Conservation (phyloP, 2,113 vertebrate genomes). For the Chiloscyllium plagiosum region DNA sequence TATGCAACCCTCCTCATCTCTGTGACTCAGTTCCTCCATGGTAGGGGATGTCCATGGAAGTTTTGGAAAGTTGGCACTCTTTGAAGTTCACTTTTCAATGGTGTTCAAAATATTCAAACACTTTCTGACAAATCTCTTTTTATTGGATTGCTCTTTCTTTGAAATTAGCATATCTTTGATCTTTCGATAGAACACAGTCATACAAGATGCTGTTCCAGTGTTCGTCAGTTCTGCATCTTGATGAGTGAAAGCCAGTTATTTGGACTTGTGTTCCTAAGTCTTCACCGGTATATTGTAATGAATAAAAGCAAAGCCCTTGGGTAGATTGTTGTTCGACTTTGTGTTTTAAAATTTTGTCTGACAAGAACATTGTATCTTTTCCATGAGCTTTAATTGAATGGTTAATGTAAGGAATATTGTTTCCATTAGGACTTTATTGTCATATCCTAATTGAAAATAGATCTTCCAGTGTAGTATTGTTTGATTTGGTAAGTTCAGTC, state of each 20-base stretch:
- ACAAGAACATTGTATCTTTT: background rate
- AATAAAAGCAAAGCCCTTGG: background rate
- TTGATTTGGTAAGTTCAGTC: background rate
- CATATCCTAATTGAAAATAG: background rate
- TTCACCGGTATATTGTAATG: background rate
- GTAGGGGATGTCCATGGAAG: background rate
- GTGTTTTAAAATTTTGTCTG: background rate
- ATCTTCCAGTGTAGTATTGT: background rate
- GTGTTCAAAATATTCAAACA: background rate
- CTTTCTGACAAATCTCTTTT: background rate
- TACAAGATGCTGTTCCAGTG: background rate
- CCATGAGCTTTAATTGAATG: background rate
- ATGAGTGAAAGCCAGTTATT: background rate
- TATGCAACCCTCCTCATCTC: background rate
- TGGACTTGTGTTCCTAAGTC: background rate
- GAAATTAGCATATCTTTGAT: background rate
- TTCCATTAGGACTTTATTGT: background rate
- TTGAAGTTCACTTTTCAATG: background rate
- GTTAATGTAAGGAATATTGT: background rate
- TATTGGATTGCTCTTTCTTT: background rate
- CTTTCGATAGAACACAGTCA: background rate
- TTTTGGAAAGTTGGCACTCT: background rate
- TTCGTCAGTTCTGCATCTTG: background rate
- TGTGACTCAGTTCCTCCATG: background rate
- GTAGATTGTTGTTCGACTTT: background rate